phyloP scores from a whole-genome alignment of 92 coral and sea anemone genomes.

The Actinernus sp. region DNA sequence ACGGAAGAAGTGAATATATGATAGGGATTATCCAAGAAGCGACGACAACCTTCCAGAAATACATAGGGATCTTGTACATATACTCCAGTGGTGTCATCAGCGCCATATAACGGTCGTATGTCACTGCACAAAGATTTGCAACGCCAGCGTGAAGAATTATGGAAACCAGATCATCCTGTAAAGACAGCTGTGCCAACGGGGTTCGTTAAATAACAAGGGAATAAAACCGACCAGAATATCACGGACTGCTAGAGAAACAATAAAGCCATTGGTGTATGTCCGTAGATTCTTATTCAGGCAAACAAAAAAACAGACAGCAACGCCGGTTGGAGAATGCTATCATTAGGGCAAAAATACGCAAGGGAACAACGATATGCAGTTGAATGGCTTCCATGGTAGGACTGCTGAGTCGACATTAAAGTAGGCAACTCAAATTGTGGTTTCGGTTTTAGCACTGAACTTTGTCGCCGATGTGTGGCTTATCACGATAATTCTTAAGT shows the following conservation, averaged over 20 bases:
- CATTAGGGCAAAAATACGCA: slow-evolving; percentile 45
- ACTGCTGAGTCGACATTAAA: no score
- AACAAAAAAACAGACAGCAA: slow-evolving; percentile 74
- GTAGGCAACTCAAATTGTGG: no score
- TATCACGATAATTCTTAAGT: no score
- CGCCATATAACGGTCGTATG: slow-evolving; percentile 79
- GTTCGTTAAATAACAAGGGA: slow-evolving; percentile 68
- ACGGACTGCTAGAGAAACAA: slow-evolving; percentile 77
- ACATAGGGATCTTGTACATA: slow-evolving; percentile 51
- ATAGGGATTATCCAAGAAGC: slow-evolving; percentile 71
- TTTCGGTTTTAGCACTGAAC: no score
- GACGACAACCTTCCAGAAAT: slow-evolving; percentile 35
- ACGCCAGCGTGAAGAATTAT: slow-evolving; percentile 75
- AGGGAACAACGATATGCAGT: slow-evolving; percentile 42
- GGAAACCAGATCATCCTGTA: slow-evolving; percentile 56
- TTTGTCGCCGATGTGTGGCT: no score
- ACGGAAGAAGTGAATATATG: slow-evolving; percentile 58
- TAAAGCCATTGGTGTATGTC: slow-evolving; percentile 74
- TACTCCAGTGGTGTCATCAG: slow-evolving; percentile 63
- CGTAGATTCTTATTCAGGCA: slow-evolving; percentile 61
- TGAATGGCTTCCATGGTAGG: background rate
- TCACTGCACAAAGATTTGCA: slow-evolving; percentile 75
- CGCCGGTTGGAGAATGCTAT: slow-evolving; percentile 65
- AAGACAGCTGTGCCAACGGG: slow-evolving; percentile 56
- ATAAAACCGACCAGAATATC: slow-evolving; percentile 76